Conservation (phyloP, 1,140 invertebrate genomes). For the Euglossa dilemma region DNA sequence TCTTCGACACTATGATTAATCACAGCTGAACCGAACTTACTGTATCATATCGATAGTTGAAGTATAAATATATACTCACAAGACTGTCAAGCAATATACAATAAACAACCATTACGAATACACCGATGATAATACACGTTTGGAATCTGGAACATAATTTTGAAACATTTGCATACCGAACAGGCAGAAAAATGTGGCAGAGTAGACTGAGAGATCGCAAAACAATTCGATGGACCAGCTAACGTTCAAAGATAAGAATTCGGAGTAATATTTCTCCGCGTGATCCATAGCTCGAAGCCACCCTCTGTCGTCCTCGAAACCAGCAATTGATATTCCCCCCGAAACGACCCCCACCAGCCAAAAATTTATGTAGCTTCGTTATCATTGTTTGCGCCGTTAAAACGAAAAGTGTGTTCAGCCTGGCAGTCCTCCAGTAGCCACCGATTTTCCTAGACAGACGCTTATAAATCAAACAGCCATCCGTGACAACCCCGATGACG, state of each 20-base stretch:
- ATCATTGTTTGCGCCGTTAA: conserved; percentile 19
- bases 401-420: conserved; percentile 11
- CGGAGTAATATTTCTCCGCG: neutral
- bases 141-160: neutral
- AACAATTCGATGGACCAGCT: neutral
- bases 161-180: neutral
- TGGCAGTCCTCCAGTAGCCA: neutral
- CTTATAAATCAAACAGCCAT: conserved; percentile 4
- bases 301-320: neutral
- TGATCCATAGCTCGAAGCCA: neutral
- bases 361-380: conserved; percentile 23
- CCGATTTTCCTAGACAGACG: conserved; percentile 6
- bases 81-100: too few relatives aligned
- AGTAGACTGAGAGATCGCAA: neutral
- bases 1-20: too few relatives aligned
- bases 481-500: neutral
- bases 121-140: too few relatives aligned
- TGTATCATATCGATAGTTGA: too few relatives aligned
- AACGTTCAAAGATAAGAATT: neutral
- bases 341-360: neutral
- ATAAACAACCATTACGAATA: too few relatives aligned
- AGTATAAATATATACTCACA: too few relatives aligned
- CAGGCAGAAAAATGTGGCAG: neutral
- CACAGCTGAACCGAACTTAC: too few relatives aligned
- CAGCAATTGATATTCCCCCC: conserved; percentile 19